Percentiles rank a stretch among this genome's conserved stretches.
Conservation (phyloP, 1,140 invertebrate genomes). For the Dryas iulia region DNA sequence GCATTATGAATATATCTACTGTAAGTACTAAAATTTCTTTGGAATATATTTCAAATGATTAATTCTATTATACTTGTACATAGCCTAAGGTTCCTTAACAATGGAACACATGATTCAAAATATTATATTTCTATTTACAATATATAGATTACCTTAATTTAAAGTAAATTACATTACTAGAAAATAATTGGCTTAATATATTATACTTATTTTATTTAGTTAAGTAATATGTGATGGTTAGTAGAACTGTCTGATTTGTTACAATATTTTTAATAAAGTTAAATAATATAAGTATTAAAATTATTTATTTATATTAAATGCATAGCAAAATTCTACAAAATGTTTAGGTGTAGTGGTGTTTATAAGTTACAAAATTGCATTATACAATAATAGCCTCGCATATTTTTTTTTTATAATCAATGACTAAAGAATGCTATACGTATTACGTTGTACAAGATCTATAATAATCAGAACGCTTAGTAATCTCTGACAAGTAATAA, state of each 20-base stretch:
- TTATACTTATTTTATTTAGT: neutral
- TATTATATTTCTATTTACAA: neutral
- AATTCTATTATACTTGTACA: neutral
- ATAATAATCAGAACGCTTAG: slow-evolving; percentile 78
- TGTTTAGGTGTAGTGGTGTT: neutral
- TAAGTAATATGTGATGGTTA: neutral
- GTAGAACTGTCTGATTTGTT: neutral
- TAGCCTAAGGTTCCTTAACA: neutral
- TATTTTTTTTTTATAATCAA: neutral
- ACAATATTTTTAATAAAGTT: neutral
- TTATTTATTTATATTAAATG: neutral
- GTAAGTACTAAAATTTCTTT: slow-evolving; percentile 24
- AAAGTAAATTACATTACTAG: neutral
- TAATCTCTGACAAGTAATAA: slow-evolving; percentile 79
- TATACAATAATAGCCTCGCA: neutral
- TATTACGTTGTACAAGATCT: slow-evolving; percentile 73
- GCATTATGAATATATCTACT: slow-evolving; percentile 5
- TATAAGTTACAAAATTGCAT: neutral
- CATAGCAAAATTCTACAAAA: neutral
- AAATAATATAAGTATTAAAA: neutral
- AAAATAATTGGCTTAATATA: neutral
- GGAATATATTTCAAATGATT: slow-evolving; percentile 17
- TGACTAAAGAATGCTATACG: neutral
- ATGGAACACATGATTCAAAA: neutral
- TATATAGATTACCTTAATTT: neutral